Base-by-base conservation (phyloP, 2,888 invertebrate genomes). In the Scelioninae gen. 1 region DNA sequence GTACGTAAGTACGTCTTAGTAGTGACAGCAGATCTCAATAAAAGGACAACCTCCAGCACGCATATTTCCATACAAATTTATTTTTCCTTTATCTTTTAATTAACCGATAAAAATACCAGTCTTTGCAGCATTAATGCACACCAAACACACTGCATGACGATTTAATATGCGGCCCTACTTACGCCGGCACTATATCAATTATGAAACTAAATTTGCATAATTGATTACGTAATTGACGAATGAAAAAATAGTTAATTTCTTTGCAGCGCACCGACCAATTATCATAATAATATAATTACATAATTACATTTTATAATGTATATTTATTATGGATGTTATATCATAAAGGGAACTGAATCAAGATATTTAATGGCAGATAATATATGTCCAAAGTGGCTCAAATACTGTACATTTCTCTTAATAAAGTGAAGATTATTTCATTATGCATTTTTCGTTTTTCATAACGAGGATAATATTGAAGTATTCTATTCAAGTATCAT, bases 171-270 rank as follows among this genome's bases (percentile, higher is more conserved):
- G 43, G 45, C 56, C 65, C 55, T 47, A 74, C 56, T 65, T 58
- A 40, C 65, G 38, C 49, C 49, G 29, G 34, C 5, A 34, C 53
- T 76, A 34, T 68, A 76, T 76, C 76, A 76, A 76, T 76, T 65
- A 76, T 60, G 68, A 65, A 76, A 60, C 32, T 16, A 60, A 76
- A 76, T 76, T 47, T 68, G 45, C 66, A 76, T 76, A 76, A 76
- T 62, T 76, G 53, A 76, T 76, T 76, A 65, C 34, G 53, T 62
- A 66, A 76, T 13, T 66, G 47, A 49, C 53, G 38, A 76, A 53
- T 53, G 60, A 53, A 60, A 29, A 66, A 60, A 56, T 47, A 51
- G 13, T 66, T 10, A 31, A 58, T 47, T 76, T 76, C 56, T 76
- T 60, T 51, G 56, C 43, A 40, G 53, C 40, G 62, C 40, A 40